Evolutionary conservation across 2,888 invertebrate genomes (phyloP), one percentile per base, ranked within the genome.

Genomic region (Tiliacea citrago): DNA sequence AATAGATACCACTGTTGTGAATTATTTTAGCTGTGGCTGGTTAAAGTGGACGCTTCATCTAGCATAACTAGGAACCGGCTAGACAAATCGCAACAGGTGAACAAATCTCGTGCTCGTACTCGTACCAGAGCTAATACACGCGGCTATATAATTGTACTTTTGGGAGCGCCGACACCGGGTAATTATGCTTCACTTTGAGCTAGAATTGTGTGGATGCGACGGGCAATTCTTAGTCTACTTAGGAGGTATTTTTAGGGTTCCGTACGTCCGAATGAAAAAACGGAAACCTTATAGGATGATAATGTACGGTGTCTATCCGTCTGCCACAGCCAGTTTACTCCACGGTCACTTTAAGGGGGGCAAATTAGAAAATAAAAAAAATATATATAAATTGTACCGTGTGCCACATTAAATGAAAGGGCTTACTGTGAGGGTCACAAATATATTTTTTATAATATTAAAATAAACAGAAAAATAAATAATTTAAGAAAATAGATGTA

Each of bases 131-230:
- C 88, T 93, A 92, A 92, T 92, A 91, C 92, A 90, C 90, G 88
- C 87, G 79, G 85, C 87, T 76, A 90, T 93, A 63, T 86, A 93
- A 94, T 93, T 93, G 92, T 88, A 90, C 91, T 92, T 94, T 94
- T 91, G 92, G 92, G 88, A 89, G 89, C 85, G 84, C 89, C 90
- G 89, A 89, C 89, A 89, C 90, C 88, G 86, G 86, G 91, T 94
- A 92, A 94, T 94, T 92, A 92, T 90, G 58, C 83, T 80, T 83
- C 79, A 75, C 70, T 74, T 67, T 61, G 61, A 61, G 88, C 73
- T n/a, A 84, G 88, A 81, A 49, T 88, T 65, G 61, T 81, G 73
- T 88, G 88, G 93, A 91, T 86, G 79, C 9, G 83, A 61, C 66
- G n/a, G 2, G 10, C 12, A 18, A n/a, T 42, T 55, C 13, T 39